A percentile compares a stretch with the other conserved stretches of the same genome.
phyloP scores from a whole-genome alignment of 2,888 invertebrate genomes.

The Prenolepis imparis region DNA sequence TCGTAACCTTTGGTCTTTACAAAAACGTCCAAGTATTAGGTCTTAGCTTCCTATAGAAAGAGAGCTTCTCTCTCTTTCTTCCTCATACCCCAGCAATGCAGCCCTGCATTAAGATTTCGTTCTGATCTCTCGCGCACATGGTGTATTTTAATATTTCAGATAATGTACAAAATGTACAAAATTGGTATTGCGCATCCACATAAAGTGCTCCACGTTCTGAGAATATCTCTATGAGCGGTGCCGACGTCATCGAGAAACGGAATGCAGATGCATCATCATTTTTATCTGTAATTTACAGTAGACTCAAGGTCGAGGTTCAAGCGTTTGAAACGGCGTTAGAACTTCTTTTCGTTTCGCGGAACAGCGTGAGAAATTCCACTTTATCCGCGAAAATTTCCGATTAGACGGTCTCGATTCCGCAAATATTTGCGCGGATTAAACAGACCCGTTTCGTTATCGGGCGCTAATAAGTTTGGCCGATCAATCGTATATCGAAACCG shows the following conservation, averaged over 20 bases:
- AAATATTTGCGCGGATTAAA: slow-evolving; percentile 19
- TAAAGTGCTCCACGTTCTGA: slow-evolving; percentile 7
- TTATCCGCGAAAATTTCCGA: neutral
- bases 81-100: neutral
- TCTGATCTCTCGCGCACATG: neutral
- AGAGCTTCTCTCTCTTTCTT: neutral
- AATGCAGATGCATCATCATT: slow-evolving; percentile 41
- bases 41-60: neutral
- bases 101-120: neutral
- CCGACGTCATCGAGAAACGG: slow-evolving; percentile 43
- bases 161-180: neutral
- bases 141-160: neutral
- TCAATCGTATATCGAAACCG: slow-evolving; percentile 17
- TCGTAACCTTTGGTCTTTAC: slow-evolving; percentile 17
- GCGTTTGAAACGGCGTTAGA: slow-evolving; percentile 30
- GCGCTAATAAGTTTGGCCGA: slow-evolving; percentile 6
- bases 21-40: slow-evolving; percentile 21
- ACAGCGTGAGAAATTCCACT: slow-evolving; percentile 33
- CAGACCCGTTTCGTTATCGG: slow-evolving; percentile 15
- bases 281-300: slow-evolving; percentile 7
- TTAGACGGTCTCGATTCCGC: neutral
- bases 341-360: neutral
- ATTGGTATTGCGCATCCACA: neutral
- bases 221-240: slow-evolving; percentile 15
- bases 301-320: slow-evolving; percentile 39